A percentile compares a stretch with the other conserved stretches of the same genome.
Conservation (phyloP, 2,113 vertebrate genomes). For the Rana temporaria region DNA sequence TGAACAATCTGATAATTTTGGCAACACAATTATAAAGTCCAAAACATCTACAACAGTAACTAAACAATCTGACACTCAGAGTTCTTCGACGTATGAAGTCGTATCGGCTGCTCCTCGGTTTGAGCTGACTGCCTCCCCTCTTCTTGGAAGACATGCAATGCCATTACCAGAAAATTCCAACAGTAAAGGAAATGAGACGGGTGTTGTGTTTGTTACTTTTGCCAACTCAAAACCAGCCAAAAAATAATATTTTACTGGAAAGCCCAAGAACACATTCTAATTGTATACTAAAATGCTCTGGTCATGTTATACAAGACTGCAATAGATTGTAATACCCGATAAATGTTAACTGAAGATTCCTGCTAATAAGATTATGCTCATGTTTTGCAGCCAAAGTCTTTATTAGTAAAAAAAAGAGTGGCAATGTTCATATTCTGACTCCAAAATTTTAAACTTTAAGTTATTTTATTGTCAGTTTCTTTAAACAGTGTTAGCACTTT, state of each 20-base stretch:
- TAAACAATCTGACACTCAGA: slow-evolving; percentile 72
- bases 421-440: no score
- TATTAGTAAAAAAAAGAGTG: no score
- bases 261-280: not conserved
- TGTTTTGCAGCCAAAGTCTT: no score
- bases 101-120: slow-evolving; percentile 63
- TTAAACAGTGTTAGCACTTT: no score
- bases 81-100: slow-evolving; percentile 59
- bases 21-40: slow-evolving; percentile 79
- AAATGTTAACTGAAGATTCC: no score
- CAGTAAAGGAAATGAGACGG: slow-evolving; percentile 67
- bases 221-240: slow-evolving; percentile 66
- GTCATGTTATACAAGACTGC: no score
- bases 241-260: slow-evolving; percentile 29
- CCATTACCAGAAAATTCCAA: slow-evolving; percentile 64
- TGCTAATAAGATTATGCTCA: no score
- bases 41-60: slow-evolving; percentile 78
- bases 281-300: no score
- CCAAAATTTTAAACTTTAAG: no score
- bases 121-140: slow-evolving; percentile 70
- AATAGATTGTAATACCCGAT: no score
- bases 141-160: slow-evolving; percentile 69
- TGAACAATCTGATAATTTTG: slow-evolving; percentile 76
- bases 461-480: no score
- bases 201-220: slow-evolving; percentile 78